Percentiles rank a stretch among this genome's conserved stretches.
Evolutionary conservation across 2,797 vertebrate genomes (phyloP).

Genomic region (Acridotheres tristis): DNA sequence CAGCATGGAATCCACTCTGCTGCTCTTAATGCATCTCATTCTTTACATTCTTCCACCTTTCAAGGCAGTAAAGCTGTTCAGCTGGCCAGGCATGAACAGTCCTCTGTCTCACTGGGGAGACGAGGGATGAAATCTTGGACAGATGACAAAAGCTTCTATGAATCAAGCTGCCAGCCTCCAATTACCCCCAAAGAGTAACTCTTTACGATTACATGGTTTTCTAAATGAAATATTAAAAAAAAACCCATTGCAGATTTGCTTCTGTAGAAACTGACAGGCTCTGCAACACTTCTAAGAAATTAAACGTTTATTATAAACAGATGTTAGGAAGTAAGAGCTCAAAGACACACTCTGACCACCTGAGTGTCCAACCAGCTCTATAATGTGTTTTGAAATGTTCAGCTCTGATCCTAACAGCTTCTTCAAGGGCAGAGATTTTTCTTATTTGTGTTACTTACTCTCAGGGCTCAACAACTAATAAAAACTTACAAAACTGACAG

Average conservation of each 20-base stretch:
- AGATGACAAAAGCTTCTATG: not conserved
- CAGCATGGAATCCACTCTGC: not conserved
- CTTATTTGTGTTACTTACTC: not conserved
- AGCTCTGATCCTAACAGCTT: not conserved
- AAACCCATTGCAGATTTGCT: not conserved
- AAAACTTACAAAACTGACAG: not conserved
- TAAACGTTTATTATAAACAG: not conserved
- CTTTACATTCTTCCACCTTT: constrained; percentile 26
- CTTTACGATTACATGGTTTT: not conserved
- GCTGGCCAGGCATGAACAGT: not conserved
- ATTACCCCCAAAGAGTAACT: not conserved
- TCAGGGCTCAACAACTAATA: not conserved
- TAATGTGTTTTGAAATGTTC: not conserved
- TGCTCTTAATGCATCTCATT: not conserved
- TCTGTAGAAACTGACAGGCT: not conserved
- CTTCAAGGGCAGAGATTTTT: not conserved
- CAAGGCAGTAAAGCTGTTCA: not conserved
- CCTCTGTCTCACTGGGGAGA: not conserved
- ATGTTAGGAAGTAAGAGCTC: not conserved
- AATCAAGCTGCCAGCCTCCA: not conserved
- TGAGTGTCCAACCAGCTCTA: not conserved
- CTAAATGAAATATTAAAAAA: not conserved
- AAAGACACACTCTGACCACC: not conserved
- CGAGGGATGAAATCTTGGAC: not conserved
- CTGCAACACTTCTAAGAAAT: not conserved